phyloP scores from a whole-genome alignment of 1,140 invertebrate species.

The Nebria ingens region DNA sequence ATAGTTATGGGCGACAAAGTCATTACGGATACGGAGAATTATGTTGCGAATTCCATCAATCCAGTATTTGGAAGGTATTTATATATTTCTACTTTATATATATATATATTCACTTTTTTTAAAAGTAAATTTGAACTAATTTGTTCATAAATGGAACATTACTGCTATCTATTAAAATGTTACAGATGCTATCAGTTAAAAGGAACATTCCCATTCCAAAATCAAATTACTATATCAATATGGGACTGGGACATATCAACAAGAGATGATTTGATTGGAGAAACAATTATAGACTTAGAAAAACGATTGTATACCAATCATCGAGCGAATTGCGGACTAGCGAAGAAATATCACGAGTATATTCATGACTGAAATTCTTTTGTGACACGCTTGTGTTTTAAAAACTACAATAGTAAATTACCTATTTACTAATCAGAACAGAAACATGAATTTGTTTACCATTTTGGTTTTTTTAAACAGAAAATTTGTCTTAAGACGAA shows the following conservation, averaged over 20 bases:
- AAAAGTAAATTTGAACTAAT: conserved; percentile 22
- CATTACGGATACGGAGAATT: conserved; percentile 61
- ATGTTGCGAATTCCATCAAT: conserved; percentile 68
- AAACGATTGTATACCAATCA: conserved; percentile 74
- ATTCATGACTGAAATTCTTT: too few species aligned
- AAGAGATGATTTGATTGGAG: conserved; percentile 72
- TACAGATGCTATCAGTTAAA: conserved; percentile 65
- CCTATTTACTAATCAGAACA: too few species aligned
- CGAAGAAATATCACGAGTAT: conserved; percentile 56
- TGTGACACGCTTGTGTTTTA: too few species aligned
- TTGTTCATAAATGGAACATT: too few species aligned
- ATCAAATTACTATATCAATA: conserved; percentile 58
- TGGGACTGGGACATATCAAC: conserved; percentile 63
- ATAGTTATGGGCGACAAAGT: conserved; percentile 55
- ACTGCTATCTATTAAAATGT: conserved; percentile 7
- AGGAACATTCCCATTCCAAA: conserved; percentile 61
- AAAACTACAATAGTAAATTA: too few species aligned
- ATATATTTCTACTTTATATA: too few species aligned
- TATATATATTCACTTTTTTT: too few species aligned
- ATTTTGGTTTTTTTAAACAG: too few species aligned
- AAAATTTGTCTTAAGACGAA: too few species aligned
- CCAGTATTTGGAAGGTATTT: conserved; percentile 74
- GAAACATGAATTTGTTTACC: too few species aligned
- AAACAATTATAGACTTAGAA: conserved; percentile 77
- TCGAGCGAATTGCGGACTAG: conserved; percentile 64